Conservation (phyloP, 2,113 vertebrate species). For the Salvelinus alpinus region DNA sequence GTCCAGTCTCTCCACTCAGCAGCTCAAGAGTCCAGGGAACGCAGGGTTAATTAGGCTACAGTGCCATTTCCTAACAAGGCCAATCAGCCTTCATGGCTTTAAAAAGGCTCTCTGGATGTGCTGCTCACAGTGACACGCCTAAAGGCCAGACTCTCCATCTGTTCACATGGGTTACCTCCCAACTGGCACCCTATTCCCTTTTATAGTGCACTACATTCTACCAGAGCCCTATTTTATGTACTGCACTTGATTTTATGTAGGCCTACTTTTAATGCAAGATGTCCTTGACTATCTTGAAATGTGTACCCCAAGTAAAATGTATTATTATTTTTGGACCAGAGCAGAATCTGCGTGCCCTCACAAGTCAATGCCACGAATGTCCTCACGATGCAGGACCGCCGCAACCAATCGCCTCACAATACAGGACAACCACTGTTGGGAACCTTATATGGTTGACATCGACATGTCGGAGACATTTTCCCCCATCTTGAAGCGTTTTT, state of each 20-base stretch:
- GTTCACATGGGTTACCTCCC: neutral
- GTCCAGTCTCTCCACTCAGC: conserved; percentile 37
- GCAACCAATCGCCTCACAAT: neutral
- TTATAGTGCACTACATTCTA: too few relatives aligned
- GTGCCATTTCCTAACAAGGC: neutral
- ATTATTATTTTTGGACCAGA: too few relatives aligned
- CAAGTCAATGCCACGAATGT: neutral
- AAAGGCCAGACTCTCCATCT: neutral
- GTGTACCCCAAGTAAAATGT: too few relatives aligned
- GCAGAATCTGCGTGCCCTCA: neutral
- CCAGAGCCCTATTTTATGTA: too few relatives aligned
- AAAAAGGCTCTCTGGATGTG: neutral
- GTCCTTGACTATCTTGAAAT: too few relatives aligned
- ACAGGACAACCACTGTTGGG: neutral
- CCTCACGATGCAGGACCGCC: too few relatives aligned
- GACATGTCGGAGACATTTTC: neutral
- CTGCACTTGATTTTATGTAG: too few relatives aligned
- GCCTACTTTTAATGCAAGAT: too few relatives aligned
- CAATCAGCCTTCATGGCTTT: neutral
- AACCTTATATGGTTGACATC: neutral
- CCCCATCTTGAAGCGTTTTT: neutral
- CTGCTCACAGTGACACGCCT: neutral
- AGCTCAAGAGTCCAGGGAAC: conserved; percentile 14
- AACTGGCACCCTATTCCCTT: too few relatives aligned
- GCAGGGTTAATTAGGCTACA: neutral